Percentiles rank a stretch among this genome's conserved stretches.
Conservation (phyloP, 30 jellyfish, hydroid and myxozoan species). For the Morbakka virulenta region DNA sequence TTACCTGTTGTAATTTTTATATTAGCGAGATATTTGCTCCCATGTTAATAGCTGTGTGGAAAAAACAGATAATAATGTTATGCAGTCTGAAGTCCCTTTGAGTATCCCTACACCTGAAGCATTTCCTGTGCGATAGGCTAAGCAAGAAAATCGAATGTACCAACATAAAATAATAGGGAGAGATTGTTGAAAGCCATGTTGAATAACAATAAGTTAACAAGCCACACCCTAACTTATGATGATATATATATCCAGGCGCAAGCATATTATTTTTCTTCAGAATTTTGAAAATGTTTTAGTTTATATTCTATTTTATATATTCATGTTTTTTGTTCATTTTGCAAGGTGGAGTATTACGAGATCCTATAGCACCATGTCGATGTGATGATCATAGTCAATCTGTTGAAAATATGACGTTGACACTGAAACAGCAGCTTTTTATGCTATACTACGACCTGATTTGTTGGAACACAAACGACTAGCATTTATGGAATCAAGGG, state of each 20-base stretch:
- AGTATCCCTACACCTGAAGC: neutral
- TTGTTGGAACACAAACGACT: neutral
- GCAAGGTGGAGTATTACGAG: slow-evolving; percentile 89
- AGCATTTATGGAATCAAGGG: neutral
- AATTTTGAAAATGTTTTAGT: neutral
- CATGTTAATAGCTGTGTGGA: too few relatives aligned
- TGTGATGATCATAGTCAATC: slow-evolving; percentile 63
- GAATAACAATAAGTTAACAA: neutral
- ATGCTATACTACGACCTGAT: slow-evolving; percentile 27
- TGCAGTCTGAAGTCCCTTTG: neutral
- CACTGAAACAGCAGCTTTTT: slow-evolving; percentile 86
- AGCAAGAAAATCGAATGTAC: neutral
- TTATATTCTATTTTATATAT: too few relatives aligned
- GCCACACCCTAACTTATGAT: neutral
- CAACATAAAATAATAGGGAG: neutral
- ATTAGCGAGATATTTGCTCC: too few relatives aligned
- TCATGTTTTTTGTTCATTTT: too few relatives aligned
- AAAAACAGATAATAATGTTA: neutral
- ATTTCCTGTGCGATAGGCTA: neutral
- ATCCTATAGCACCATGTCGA: slow-evolving; percentile 87
- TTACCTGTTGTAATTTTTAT: too few relatives aligned
- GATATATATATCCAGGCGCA: too few relatives aligned
- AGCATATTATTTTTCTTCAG: neutral
- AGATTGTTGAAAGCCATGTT: neutral
- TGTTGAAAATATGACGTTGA: slow-evolving; percentile 64